A percentile compares a stretch with the other conserved stretches of the same genome.
Conservation (phyloP, 2,888 invertebrate species). For the Eucriotettix oculatus region DNA sequence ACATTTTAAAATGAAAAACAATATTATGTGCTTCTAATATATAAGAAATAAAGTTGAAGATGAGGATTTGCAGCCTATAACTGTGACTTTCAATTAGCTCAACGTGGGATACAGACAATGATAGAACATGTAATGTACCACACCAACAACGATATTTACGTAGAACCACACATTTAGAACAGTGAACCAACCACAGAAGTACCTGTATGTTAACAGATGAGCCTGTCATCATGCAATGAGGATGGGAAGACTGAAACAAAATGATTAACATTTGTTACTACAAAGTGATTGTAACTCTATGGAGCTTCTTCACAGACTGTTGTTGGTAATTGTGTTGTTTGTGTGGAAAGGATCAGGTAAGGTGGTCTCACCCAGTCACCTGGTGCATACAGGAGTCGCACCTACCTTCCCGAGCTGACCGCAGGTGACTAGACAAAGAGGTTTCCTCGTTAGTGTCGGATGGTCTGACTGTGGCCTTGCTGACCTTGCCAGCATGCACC, state of each 20-base stretch:
- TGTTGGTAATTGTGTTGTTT: neutral
- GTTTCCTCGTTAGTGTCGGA: slow-evolving; percentile 17
- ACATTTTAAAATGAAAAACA: neutral
- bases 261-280: slow-evolving; percentile 17
- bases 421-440: slow-evolving; percentile 21
- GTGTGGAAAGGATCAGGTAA: neutral
- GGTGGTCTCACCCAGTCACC: slow-evolving; percentile 8
- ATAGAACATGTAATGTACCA: slow-evolving; percentile 5
- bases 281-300: slow-evolving; percentile 4
- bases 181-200: slow-evolving; percentile 15
- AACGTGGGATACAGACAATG: slow-evolving; percentile 11
- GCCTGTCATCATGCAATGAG: slow-evolving; percentile 21
- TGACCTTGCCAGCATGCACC: slow-evolving; percentile 19
- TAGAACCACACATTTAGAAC: slow-evolving; percentile 15
- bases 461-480: slow-evolving; percentile 9
- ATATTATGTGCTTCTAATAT: neutral
- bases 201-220: slow-evolving; percentile 18
- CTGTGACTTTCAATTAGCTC: neutral
- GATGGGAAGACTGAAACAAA: slow-evolving; percentile 20
- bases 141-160: slow-evolving; percentile 9
- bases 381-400: slow-evolving; percentile 9
- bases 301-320: neutral
- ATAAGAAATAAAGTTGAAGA: neutral
- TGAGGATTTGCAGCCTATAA: neutral
- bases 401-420: slow-evolving; percentile 19